Evolutionary conservation across 1,140 invertebrate species (phyloP).

Genomic region (Hermetia illucens): DNA sequence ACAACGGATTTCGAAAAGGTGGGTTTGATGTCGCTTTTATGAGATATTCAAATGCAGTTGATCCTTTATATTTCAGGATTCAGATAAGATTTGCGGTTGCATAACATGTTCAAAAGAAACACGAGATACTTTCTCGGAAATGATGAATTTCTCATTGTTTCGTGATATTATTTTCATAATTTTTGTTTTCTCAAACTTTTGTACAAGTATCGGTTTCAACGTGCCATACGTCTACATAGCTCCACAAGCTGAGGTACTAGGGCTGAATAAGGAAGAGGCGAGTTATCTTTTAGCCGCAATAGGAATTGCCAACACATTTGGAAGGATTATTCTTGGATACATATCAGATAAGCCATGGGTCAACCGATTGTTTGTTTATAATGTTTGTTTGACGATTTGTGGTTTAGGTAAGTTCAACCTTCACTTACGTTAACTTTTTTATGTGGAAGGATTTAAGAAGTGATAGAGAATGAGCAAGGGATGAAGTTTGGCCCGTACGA

Average conservation of each 20-base stretch:
- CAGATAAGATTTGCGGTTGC: constrained; percentile 30
- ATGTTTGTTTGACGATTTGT: constrained; percentile 67
- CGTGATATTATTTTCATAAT: constrained; percentile 78
- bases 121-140: constrained; percentile 56
- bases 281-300: constrained; percentile 61
- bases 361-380: constrained; percentile 80
- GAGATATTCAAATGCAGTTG: too few relatives aligned
- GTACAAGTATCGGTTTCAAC: constrained; percentile 93
- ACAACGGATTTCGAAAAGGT: neutral
- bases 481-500: too few relatives aligned
- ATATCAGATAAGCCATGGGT: constrained; percentile 77
- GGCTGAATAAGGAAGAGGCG: constrained; percentile 38
- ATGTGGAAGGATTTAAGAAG: too few relatives aligned
- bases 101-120: constrained; percentile 40
- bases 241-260: constrained; percentile 43
- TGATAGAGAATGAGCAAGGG: too few relatives aligned
- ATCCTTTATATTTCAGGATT: constrained; percentile 21
- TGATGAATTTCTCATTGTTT: constrained; percentile 74
- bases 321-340: constrained; percentile 71
- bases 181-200: constrained; percentile 86
- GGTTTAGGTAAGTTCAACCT: constrained; percentile 62
- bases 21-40: neutral
- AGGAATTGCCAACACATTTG: constrained; percentile 78
- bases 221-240: constrained; percentile 80
- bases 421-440: too few relatives aligned